These are phyloP conservation scores for Saccopteryx leptura DNA, from an alignment of 2,113 vertebrate genomes.

Conservation along the genomic window DNA sequence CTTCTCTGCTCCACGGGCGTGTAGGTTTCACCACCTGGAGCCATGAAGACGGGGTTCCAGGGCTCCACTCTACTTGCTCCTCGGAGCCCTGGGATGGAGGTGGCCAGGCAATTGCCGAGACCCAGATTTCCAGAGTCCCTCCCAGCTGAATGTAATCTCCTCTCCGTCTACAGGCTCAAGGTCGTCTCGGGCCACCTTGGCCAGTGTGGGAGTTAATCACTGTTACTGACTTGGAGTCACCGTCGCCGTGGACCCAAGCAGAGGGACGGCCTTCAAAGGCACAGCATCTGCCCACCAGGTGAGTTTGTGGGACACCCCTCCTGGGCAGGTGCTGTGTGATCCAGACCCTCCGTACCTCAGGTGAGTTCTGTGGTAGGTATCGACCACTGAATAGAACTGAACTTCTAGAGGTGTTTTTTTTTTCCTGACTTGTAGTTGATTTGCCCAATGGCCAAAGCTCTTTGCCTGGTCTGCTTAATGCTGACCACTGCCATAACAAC, in stretches of 20 bases:
- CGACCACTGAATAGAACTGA: background rate
- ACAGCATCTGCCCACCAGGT: accelerated
- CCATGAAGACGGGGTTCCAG: background rate
- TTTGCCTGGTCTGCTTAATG: background rate
- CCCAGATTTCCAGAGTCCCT: no score
- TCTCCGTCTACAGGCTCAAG: background rate
- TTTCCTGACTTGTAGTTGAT: background rate
- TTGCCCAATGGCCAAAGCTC: background rate
- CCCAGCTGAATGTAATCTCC: background rate
- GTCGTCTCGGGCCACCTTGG: background rate
- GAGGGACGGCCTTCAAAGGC: no score
- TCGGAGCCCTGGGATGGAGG: background rate
- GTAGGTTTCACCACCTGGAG: background rate
- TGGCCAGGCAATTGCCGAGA: background rate
- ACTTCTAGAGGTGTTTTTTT: background rate
- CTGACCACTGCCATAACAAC: background rate
- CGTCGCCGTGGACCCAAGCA: background rate
- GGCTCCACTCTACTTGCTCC: background rate
- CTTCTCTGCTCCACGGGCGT: background rate
- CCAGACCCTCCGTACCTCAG: background rate
- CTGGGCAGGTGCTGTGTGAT: no score
- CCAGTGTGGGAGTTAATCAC: background rate
- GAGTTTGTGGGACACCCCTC: background rate
- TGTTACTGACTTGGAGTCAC: background rate
- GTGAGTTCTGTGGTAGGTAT: background rate